Base-by-base conservation (phyloP, 2,888 invertebrate species). In the Linyphia triangularis region DNA sequence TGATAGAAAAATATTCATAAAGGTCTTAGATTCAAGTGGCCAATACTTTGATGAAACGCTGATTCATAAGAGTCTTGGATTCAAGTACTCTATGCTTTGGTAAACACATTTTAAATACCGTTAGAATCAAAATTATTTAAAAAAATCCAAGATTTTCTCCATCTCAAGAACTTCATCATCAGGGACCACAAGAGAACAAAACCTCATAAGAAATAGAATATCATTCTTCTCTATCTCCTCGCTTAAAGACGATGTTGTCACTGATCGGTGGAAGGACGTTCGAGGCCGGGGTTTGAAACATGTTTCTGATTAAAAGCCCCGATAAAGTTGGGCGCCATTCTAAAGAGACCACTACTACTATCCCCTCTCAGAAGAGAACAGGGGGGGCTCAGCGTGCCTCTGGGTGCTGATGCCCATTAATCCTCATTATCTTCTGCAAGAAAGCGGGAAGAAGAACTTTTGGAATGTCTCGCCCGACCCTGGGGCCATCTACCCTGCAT, bases 341-440 rank as follows among this genome's bases (percentile, higher is more conserved):
- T 51, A 43, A 10, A 69, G 40, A 51, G 28, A 77, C 37, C 69
- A 61, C 72, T 24, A 24, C 67, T 28, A 16, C 28, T 22, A 7
- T 3, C 40, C 75, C 75, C 75, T 43, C 30, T 22, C 57, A n/a
- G 24, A 0, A 70, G 43, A 16, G 22, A 67, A 7, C 63, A n/a
- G 28, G 28, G 40, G 51, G 37, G 77, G 75, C 40, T 30, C 22
- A 51, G 51, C 67, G 73, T 75, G 86, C 86, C 67, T 82, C 51
- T 82, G 86, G 86, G 77, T 88, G 88, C 88, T 88, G 70, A 83
- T 82, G 83, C 63, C 37, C 88, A 88, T 88, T 88, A 88, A 88
- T 88, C 88, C 88, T 88, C 77, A 88, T 88, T 88, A 88, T 88
- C 82, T 83, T 83, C 26, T 28, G 19, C 57, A 26, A 67, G 82